Base-by-base conservation (phyloP, 2,888 invertebrate genomes). In the Folsomia candida region DNA sequence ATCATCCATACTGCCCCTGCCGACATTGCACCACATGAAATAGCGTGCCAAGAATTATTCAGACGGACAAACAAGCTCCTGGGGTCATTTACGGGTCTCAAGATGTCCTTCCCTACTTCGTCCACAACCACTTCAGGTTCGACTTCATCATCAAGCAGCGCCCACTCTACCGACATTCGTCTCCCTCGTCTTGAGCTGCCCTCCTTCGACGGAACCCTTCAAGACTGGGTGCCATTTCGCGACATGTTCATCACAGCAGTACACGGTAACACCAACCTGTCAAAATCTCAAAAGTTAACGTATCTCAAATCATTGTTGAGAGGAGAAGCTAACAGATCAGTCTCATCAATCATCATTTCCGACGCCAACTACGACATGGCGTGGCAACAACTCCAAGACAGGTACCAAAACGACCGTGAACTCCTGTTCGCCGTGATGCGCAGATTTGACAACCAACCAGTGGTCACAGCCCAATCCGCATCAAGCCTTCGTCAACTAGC, bases 341-440 rank as follows among this genome's bases (percentile, higher is more conserved):
- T 76, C 26, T 47, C 60, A 20, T 37, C 61, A 0, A 18, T 70
- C 2, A 2, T 25, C 9, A n/a, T 74, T 18, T 61, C 67, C 11
- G 71, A 76, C 28, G 71, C 51, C 2, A 76, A 73, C 22, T 76
- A 72, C 51, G 65, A 65, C 24, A 59, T 62, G 1, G 76, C 76
- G 0, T 74, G 72, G 76, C 51, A 63, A 0, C 58, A 60, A 0
- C 29, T 76, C 0, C 9, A 25, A 18, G 58, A 68, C 2, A 27
- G 76, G 1, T 76, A 74, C 54, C 51, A 74, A 3, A 71, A 74
- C 26, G 58, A 71, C 6, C 57, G 73, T 11, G 72, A 72, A n/a
- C 25, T 71, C 26, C 20, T 74, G 1, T 69, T 69, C 29, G 1
- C 71, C 1, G 22, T 65, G 1, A 18, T 74, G n/a, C 28, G 62